A percentile compares a stretch with the other conserved stretches of the same genome.
These are phyloP conservation scores for Drosophila barbarae DNA, from an alignment of 2,888 invertebrate genomes.

Conservation along the genomic window DNA sequence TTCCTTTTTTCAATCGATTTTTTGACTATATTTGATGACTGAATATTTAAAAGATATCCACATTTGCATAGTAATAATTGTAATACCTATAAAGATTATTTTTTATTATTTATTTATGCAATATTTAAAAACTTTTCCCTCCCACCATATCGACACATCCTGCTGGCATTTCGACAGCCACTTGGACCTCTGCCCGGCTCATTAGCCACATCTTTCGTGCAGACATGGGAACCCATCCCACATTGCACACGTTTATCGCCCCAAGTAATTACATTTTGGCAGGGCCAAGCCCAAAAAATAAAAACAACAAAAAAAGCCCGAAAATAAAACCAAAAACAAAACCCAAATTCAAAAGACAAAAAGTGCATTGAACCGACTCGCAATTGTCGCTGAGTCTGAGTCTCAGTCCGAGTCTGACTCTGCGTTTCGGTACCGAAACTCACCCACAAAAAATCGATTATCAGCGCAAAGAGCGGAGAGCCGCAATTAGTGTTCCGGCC, in stretches of 20 bases:
- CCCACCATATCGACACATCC: background rate
- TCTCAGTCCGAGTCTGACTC: background rate
- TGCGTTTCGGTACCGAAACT: conserved; percentile 11
- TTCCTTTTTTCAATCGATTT: too few species aligned
- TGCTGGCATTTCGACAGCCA: conserved; percentile 10
- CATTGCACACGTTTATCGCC: conserved; percentile 35
- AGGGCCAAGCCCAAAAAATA: conserved; percentile 58
- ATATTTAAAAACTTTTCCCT: background rate
- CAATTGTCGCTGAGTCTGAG: conserved; percentile 22
- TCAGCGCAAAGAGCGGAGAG: conserved; percentile 7
- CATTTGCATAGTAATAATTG: too few species aligned
- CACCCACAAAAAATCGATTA: conserved; percentile 58
- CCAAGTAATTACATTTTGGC: conserved; percentile 70
- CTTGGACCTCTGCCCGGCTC: conserved; percentile 35
- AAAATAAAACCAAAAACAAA: conserved; percentile 8
- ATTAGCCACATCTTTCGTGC: conserved; percentile 63
- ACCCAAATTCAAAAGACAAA: conserved; percentile 2
- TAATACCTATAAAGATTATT: too few species aligned
- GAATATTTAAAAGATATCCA: too few species aligned
- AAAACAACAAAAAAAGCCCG: conserved; percentile 1
- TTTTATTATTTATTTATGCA: too few species aligned
- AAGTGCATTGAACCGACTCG: conserved; percentile 64
- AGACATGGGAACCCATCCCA: conserved; percentile 38
- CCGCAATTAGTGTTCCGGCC: conserved; percentile 26
- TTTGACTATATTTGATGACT: too few species aligned